Evolutionary conservation across 1,140 invertebrate genomes (phyloP), one percentile per base, ranked within the genome.

Genomic region (Drosophila sproati): DNA sequence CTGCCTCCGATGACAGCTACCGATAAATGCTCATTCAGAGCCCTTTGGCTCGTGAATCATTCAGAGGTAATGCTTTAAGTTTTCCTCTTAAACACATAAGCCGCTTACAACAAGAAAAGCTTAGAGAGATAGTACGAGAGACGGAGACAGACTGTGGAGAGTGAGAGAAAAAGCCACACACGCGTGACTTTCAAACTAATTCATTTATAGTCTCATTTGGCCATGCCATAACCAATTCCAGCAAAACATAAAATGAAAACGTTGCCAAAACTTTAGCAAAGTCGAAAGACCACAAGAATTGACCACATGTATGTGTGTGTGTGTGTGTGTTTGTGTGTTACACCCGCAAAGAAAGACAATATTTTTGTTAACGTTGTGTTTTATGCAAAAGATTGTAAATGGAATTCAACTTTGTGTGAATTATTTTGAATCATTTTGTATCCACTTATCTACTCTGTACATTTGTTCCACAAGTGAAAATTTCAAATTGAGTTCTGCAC

Each of bases 161-260:
- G 28, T 4, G 2, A 5, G 29, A 54, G 31, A 52, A 29, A 57
- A 10, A 37, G 34, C 51, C 31, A 31, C 59, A 61, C 62, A 68
- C 79, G 77, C 64, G 72, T 79, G 79, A 77, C 69, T 82, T 54
- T 69, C n/a, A 34, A 66, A 69, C 68, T 85, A 85, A 86, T 85
- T 82, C 82, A 78, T 78, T 81, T 66, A 70, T 86, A 86, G 86
- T 78, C 80, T 82, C 61, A 80, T 87, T 77, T 77, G 59, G 69
- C 55, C 68, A 61, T 68, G 80, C 72, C 85, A 89, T 80, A 88
- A 80, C 66, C 85, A 83, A 83, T 83, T 87, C 57, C 48, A 67
- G 50, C 61, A 55, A 73, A 12, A 48, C 64, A 69, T 60, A 70
- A 60, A 87, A 66, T 74, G 59, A 66, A 72, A 82, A 76, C 68